Conservation (phyloP, 2,888 invertebrate genomes). For the Eueremaeus valkanovi region DNA sequence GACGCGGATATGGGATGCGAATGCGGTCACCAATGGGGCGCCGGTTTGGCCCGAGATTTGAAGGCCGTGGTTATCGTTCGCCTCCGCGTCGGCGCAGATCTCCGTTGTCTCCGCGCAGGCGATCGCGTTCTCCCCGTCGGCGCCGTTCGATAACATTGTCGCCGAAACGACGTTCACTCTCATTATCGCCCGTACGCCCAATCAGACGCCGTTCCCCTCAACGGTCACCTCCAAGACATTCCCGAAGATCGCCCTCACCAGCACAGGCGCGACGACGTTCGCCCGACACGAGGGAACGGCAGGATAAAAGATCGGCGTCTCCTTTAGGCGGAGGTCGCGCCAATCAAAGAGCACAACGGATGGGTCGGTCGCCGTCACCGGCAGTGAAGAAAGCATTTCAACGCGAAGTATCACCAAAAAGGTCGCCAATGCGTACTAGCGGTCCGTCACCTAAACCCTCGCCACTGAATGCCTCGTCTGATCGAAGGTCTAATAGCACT, state of each 20-base stretch:
- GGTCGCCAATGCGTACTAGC: not conserved
- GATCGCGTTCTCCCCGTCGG: conserved; percentile 21
- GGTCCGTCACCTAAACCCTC: conserved; percentile 11
- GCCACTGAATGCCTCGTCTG: conserved; percentile 9
- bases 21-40: not conserved
- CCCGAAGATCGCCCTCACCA: conserved; percentile 11
- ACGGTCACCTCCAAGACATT: conserved; percentile 28
- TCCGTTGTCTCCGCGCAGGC: not conserved
- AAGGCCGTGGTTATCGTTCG: not conserved
- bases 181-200: not conserved
- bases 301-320: not conserved
- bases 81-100: conserved; percentile 30
- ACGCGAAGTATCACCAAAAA: not conserved
- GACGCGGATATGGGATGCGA: not conserved
- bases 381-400: not conserved
- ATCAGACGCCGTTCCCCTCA: not conserved
- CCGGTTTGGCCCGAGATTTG: not conserved
- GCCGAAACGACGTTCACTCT: not conserved
- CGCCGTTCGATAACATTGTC: not conserved
- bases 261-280: not conserved
- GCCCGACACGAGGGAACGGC: not conserved
- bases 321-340: not conserved
- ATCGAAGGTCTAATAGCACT: conserved; percentile 16
- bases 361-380: not conserved
- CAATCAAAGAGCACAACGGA: not conserved